Conservation (phyloP, 2,797 vertebrate species). For the Alcedo quadribrachys region DNA sequence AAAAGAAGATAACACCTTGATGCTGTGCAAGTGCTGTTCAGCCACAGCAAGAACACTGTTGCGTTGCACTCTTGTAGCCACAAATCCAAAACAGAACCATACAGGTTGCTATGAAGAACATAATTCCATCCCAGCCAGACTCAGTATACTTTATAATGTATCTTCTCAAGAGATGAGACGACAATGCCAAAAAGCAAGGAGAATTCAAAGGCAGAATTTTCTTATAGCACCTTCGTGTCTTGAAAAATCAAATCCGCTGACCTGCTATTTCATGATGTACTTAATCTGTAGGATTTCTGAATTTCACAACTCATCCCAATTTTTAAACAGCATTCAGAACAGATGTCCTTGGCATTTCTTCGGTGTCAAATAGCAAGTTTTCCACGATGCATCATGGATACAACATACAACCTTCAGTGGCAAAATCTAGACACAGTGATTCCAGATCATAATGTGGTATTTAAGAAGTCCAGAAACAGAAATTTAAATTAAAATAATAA, state of each 20-base stretch:
- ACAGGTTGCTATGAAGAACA: background rate
- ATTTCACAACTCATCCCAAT: background rate
- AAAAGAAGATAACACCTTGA: background rate
- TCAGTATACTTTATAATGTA: background rate
- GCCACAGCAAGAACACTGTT: constrained; percentile 3
- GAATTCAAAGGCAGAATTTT: constrained; percentile 30
- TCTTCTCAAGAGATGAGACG: background rate
- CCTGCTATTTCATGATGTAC: constrained; percentile 13
- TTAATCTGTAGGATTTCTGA: constrained; percentile 14
- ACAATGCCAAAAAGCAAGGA: constrained; percentile 13
- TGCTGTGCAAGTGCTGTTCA: background rate
- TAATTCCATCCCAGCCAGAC: constrained; percentile 43
- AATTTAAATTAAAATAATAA: background rate
- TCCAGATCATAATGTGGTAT: background rate
- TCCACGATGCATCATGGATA: background rate
- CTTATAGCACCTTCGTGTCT: background rate
- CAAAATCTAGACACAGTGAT: constrained; percentile 2
- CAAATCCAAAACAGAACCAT: constrained; percentile 24
- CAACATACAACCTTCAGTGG: background rate
- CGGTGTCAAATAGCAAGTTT: background rate
- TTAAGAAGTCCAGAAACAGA: constrained; percentile 1
- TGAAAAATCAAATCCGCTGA: constrained; percentile 31
- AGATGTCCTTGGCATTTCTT: constrained; percentile 34
- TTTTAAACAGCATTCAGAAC: constrained; percentile 21
- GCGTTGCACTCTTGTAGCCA: background rate